Conservation (phyloP, 2,113 vertebrate genomes). For the Euleptes europaea region DNA sequence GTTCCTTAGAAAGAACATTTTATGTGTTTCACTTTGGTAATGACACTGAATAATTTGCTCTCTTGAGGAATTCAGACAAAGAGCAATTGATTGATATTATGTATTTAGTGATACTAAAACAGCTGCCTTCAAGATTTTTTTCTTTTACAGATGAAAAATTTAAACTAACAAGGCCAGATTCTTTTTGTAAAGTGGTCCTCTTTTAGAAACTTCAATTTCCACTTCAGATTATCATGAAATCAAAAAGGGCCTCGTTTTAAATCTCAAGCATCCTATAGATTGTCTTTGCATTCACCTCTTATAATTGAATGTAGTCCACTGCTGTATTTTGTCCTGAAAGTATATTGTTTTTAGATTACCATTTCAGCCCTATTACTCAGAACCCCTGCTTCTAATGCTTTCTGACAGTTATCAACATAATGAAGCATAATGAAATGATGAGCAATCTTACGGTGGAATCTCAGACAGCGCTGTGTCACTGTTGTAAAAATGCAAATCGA, state of each 20-base stretch:
- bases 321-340: constrained; percentile 78
- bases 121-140: constrained; percentile 59
- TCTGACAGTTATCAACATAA: constrained; percentile 85
- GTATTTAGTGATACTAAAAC: constrained; percentile 53
- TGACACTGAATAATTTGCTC: constrained; percentile 65
- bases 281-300: constrained; percentile 70
- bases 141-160: constrained; percentile 27
- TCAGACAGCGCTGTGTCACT: constrained; percentile 71
- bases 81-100: constrained; percentile 61
- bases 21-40: constrained; percentile 50
- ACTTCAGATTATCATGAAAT: constrained; percentile 63
- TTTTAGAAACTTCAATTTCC: constrained; percentile 52
- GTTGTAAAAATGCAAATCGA: constrained; percentile 77
- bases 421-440: constrained; percentile 85
- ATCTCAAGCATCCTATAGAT: constrained; percentile 62
- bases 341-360: constrained; percentile 84
- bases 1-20: constrained; percentile 18
- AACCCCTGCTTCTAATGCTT: constrained; percentile 75
- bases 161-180: constrained; percentile 59
- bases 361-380: constrained; percentile 81
- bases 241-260: constrained; percentile 47
- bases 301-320: constrained; percentile 76
- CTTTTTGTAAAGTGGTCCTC: constrained; percentile 35
- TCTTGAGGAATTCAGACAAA: constrained; percentile 60
- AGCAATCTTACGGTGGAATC: constrained; percentile 79